Evolutionary conservation across 2,797 vertebrate genomes (phyloP).

Genomic region (Oryzias sinensis): DNA sequence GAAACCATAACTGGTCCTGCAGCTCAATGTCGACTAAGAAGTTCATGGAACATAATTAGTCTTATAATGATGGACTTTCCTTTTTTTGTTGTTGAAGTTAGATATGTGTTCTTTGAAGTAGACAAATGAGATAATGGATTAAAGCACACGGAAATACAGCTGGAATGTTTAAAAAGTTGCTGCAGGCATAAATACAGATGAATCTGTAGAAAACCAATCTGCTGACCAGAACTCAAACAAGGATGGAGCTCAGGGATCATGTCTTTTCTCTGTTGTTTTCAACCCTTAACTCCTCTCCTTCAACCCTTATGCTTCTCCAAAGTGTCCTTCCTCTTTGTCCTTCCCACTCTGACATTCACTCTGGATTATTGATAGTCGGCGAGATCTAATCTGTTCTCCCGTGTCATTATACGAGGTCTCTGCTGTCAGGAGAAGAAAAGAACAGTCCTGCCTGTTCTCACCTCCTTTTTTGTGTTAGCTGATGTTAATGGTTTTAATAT

Average conservation of each 20-base stretch:
- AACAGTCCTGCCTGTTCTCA: constrained; percentile 13
- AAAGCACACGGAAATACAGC: no score
- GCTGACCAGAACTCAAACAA: no score
- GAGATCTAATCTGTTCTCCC: constrained; percentile 55
- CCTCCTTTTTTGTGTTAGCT: constrained; percentile 27
- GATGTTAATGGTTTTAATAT: constrained; percentile 28
- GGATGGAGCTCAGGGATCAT: constrained; percentile 6
- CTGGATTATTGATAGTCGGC: constrained; percentile 53
- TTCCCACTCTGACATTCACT: constrained; percentile 39
- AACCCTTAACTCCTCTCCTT: constrained; percentile 24
- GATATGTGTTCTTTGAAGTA: no score
- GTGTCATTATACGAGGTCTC: constrained; percentile 36
- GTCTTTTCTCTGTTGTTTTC: constrained; percentile 16
- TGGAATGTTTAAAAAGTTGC: no score
- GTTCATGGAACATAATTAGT: no score
- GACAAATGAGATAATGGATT: no score
- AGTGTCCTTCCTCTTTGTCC: constrained; percentile 16
- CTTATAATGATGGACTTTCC: no score
- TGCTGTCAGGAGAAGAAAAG: constrained; percentile 32
- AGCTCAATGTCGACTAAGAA: no score
- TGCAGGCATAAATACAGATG: no score
- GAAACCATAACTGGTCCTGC: no score
- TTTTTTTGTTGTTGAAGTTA: no score
- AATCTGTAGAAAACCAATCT: no score
- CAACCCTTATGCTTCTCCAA: constrained; percentile 13